These are phyloP conservation scores for Phrynosoma blainvillii DNA, from an alignment of 2,113 vertebrate genomes.

Conservation along the genomic window DNA sequence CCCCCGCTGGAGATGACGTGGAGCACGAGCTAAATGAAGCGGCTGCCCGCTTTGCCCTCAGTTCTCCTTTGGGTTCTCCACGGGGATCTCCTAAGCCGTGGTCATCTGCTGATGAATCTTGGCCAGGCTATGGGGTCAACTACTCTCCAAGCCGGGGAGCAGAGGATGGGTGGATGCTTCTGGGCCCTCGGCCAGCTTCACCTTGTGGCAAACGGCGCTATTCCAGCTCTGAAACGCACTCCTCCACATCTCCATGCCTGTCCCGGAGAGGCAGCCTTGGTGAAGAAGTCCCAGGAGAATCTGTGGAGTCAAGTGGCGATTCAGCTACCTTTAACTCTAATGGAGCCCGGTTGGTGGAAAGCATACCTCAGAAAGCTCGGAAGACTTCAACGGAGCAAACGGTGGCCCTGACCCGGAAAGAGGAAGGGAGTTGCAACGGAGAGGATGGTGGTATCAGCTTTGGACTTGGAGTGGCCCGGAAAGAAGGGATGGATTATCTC, in stretches of 20 bases:
- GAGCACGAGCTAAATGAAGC: slow-evolving; percentile 85
- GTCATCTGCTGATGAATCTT: slow-evolving; percentile 61
- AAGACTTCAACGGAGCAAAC: slow-evolving; percentile 89
- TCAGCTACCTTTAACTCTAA: slow-evolving; percentile 60
- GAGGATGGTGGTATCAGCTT: slow-evolving; percentile 45
- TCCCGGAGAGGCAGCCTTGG: slow-evolving; percentile 87
- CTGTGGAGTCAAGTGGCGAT: slow-evolving; percentile 62
- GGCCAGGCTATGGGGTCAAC: slow-evolving; percentile 53
- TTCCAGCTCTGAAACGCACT: slow-evolving; percentile 71
- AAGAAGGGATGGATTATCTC: slow-evolving; percentile 91
- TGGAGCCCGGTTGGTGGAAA: slow-evolving; percentile 63
- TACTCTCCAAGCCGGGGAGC: slow-evolving; percentile 61
- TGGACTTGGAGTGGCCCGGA: slow-evolving; percentile 69
- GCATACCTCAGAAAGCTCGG: slow-evolving; percentile 90
- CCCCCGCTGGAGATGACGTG: slow-evolving; percentile 88
- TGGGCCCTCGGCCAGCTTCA: slow-evolving; percentile 83
- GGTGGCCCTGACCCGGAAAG: slow-evolving; percentile 58
- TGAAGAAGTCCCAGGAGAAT: slow-evolving; percentile 78
- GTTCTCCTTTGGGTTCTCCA: slow-evolving; percentile 74
- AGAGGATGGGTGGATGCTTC: slow-evolving; percentile 68
- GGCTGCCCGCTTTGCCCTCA: slow-evolving; percentile 81
- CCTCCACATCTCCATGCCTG: slow-evolving; percentile 77
- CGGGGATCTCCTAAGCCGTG: slow-evolving; percentile 71
- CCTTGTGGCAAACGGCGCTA: slow-evolving; percentile 88
- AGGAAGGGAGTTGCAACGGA: slow-evolving; percentile 67